Percentiles rank a stretch among this genome's conserved stretches.
Conservation (phyloP, 2,113 vertebrate genomes). For the Antigone vipio region DNA sequence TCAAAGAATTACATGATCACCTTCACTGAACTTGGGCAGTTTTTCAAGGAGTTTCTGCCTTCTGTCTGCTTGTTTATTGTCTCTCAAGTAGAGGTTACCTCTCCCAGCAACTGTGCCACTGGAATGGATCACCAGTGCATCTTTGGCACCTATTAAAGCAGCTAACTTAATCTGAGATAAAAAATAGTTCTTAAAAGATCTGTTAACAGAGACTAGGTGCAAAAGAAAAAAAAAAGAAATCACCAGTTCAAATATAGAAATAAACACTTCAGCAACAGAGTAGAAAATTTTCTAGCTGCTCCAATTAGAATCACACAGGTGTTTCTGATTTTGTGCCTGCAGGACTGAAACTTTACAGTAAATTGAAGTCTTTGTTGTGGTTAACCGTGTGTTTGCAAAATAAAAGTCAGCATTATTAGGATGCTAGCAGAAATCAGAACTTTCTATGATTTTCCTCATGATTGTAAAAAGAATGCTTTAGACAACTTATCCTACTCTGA, state of each 20-base stretch:
- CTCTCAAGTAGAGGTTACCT: not conserved
- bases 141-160: not conserved
- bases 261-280: not conserved
- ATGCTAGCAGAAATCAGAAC: not conserved
- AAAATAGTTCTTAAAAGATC: not conserved
- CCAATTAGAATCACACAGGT: not conserved
- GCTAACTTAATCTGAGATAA: not conserved
- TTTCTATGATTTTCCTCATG: not conserved
- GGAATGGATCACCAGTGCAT: fast-evolving
- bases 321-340: not conserved
- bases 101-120: not conserved
- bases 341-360: not conserved
- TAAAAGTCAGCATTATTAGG: not conserved
- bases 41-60: not conserved
- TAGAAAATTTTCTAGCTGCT: not conserved
- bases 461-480: not conserved
- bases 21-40: not conserved
- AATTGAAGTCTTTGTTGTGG: not conserved
- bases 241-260: not conserved
- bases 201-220: not conserved
- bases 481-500: not conserved
- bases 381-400: not conserved
- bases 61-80: not conserved
- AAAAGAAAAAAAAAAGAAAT: not conserved
- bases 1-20: not conserved